Conservation (phyloP, 2,888 invertebrate genomes). For the Lepidochitona cinerea region DNA sequence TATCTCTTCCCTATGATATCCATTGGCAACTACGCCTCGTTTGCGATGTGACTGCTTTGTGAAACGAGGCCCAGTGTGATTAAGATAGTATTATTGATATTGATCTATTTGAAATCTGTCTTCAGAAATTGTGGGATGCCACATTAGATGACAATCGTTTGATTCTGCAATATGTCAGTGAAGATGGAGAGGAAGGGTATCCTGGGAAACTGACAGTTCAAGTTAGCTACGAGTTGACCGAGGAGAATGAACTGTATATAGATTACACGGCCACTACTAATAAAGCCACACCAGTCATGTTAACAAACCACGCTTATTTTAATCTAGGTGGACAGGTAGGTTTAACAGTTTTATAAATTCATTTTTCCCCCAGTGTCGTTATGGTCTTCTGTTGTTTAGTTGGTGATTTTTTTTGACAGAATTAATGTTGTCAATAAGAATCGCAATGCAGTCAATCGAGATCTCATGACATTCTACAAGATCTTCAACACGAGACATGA, state of each 20-base stretch:
- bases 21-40: no score
- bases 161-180: slow-evolving; percentile 82
- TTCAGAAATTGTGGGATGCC: slow-evolving; percentile 80
- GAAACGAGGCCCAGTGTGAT: no score
- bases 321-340: slow-evolving; percentile 91
- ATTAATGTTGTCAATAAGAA: neutral
- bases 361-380: no score
- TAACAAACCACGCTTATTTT: slow-evolving; percentile 92
- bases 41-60: no score
- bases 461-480: neutral
- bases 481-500: no score
- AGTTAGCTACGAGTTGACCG: slow-evolving; percentile 80
- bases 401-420: neutral
- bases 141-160: slow-evolving; percentile 77
- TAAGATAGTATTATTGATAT: no score
- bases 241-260: slow-evolving; percentile 81
- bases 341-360: neutral
- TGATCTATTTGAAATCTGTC: no score
- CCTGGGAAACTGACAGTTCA: slow-evolving; percentile 86
- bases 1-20: no score
- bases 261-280: slow-evolving; percentile 83
- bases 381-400: no score
- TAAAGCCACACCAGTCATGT: slow-evolving; percentile 86
- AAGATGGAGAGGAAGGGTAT: slow-evolving; percentile 86
- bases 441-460: neutral